Conservation (phyloP, 1,140 invertebrate genomes). For the Thereuonema tuberculata region DNA sequence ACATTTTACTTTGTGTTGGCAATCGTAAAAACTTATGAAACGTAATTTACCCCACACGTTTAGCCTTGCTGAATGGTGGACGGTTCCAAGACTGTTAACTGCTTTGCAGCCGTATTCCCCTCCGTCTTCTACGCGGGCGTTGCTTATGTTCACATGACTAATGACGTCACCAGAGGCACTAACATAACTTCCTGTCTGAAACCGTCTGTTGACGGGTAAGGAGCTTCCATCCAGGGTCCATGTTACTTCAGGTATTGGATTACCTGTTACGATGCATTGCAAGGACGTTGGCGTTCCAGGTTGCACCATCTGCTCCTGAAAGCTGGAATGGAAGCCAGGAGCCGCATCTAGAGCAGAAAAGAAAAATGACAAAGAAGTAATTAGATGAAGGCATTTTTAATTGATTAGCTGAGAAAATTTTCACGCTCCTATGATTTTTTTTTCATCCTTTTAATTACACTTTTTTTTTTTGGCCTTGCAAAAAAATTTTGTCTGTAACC, state of each 20-base stretch:
- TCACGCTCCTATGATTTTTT: no score
- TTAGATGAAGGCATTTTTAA: no score
- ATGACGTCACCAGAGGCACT: conserved; percentile 83
- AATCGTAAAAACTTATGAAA: no score
- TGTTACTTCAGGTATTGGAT: conserved; percentile 83
- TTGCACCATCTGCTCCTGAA: conserved; percentile 70
- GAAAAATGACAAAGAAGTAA: neutral
- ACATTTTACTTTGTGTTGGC: no score
- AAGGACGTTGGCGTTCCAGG: conserved; percentile 71
- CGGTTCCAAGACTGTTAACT: conserved; percentile 58
- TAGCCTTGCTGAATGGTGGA: conserved; percentile 63
- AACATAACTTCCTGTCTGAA: conserved; percentile 78
- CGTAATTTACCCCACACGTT: conserved; percentile 73
- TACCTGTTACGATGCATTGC: conserved; percentile 67
- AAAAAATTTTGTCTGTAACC: no score
- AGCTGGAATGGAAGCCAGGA: conserved; percentile 42
- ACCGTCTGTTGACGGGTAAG: neutral
- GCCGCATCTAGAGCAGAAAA: neutral
- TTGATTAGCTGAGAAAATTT: no score
- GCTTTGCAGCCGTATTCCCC: conserved; percentile 81
- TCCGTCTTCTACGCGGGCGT: conserved; percentile 74
- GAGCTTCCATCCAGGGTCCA: conserved; percentile 69
- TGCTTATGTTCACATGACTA: conserved; percentile 85
- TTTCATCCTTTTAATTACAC: no score
- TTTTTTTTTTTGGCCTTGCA: no score